Percentiles rank a stretch among this genome's conserved stretches.
These are phyloP conservation scores for Cotesia vestalis DNA, from an alignment of 1,140 invertebrate species.

Conservation along the genomic window DNA sequence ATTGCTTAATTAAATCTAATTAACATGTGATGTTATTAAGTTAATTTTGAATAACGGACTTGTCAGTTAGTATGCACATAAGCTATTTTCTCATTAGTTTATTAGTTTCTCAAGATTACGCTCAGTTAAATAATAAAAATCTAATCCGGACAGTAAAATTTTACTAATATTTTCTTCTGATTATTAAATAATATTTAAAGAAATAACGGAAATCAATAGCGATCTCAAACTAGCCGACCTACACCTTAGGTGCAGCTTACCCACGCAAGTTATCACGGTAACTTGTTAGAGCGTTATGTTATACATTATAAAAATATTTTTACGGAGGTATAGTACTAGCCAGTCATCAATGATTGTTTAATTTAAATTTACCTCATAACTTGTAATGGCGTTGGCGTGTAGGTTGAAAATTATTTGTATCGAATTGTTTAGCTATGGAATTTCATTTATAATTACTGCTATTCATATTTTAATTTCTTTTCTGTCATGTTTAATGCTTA, in stretches of 20 bases:
- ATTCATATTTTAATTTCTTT: no score
- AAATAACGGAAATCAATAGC: constrained; percentile 37
- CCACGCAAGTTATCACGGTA: constrained; percentile 38
- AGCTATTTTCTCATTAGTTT: not conserved
- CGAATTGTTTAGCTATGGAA: constrained; percentile 16
- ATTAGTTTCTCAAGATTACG: not conserved
- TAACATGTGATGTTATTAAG: not conserved
- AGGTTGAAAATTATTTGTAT: constrained; percentile 26
- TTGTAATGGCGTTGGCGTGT: not conserved
- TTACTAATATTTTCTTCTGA: no score
- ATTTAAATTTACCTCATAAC: not conserved
- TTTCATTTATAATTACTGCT: constrained; percentile 10
- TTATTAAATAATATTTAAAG: constrained; percentile 23
- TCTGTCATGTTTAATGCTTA: no score
- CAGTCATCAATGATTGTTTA: constrained; percentile 12
- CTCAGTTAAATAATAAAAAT: no score
- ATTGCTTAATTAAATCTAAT: constrained; percentile 4
- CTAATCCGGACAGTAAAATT: no score
- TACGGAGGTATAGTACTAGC: not conserved
- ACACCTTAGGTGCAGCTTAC: constrained; percentile 40
- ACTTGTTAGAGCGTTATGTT: constrained; percentile 11
- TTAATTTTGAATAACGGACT: constrained; percentile 2
- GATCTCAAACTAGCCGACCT: constrained; percentile 39
- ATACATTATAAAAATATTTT: not conserved
- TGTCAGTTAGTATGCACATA: not conserved